phyloP scores from a whole-genome alignment of 2,797 vertebrate genomes.

The Halcyon badia region DNA sequence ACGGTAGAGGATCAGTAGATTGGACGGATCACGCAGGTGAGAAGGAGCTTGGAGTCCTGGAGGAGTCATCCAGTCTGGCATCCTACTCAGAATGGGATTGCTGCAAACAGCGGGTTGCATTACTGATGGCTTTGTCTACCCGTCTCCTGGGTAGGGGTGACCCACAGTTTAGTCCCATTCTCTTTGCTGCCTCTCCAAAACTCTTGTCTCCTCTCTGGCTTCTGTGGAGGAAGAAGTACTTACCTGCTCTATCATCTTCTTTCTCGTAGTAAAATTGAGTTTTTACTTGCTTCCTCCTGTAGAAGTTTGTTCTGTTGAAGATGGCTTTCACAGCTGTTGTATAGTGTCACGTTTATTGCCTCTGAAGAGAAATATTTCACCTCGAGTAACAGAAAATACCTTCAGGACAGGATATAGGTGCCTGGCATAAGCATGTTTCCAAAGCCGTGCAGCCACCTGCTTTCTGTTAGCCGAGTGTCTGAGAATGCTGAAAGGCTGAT shows the following conservation, averaged over 20 bases:
- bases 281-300: not conserved
- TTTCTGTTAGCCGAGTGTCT: not conserved
- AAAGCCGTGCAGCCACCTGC: not conserved
- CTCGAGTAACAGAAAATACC: not conserved
- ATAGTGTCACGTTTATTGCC: not conserved
- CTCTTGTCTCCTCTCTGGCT: not conserved
- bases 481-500: not conserved
- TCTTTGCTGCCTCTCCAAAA: not conserved
- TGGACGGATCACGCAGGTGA: not conserved
- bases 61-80: not conserved
- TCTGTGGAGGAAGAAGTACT: fast-evolving
- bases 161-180: not conserved
- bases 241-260: not conserved
- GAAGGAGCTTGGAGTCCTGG: not conserved
- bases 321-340: not conserved
- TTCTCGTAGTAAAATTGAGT: not conserved
- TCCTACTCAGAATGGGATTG: not conserved
- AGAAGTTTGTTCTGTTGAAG: not conserved
- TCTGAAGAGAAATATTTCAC: not conserved
- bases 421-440: not conserved
- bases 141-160: too few species aligned
- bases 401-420: not conserved
- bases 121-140: not conserved
- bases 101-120: not conserved
- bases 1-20: not conserved